Conservation (phyloP, 2,113 vertebrate species). For the Antechinus stuartii region DNA sequence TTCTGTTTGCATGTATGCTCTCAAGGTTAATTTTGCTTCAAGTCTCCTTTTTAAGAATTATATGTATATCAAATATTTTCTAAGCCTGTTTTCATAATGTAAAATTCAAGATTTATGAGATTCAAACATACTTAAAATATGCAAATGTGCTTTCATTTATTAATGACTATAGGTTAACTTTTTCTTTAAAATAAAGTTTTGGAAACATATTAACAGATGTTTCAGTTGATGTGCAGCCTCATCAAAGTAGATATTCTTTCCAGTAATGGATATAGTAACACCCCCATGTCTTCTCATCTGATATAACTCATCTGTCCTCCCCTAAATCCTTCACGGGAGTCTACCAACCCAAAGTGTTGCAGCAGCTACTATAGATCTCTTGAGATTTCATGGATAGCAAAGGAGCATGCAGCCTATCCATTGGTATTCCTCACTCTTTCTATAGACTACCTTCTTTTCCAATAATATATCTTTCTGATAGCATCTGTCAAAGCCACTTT, state of each 20-base stretch:
- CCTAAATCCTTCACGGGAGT: neutral
- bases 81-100: neutral
- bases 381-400: neutral
- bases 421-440: neutral
- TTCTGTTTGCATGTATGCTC: neutral
- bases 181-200: neutral
- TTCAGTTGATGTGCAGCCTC: neutral
- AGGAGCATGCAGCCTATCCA: neutral
- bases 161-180: neutral
- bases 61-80: neutral
- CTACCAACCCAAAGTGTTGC: neutral
- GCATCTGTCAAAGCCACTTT: neutral
- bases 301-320: neutral
- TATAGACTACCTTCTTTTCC: neutral
- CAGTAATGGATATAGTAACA: neutral
- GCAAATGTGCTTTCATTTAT: neutral
- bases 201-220: neutral
- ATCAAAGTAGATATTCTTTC: neutral
- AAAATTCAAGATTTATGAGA: neutral
- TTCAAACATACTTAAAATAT: neutral
- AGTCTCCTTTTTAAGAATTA: neutral
- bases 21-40: neutral
- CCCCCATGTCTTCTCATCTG: neutral
- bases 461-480: neutral
- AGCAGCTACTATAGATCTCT: neutral